Evolutionary conservation across 2,888 invertebrate genomes (phyloP), one percentile per base, ranked within the genome.

Genomic region (Neocrepidodera transversa): DNA sequence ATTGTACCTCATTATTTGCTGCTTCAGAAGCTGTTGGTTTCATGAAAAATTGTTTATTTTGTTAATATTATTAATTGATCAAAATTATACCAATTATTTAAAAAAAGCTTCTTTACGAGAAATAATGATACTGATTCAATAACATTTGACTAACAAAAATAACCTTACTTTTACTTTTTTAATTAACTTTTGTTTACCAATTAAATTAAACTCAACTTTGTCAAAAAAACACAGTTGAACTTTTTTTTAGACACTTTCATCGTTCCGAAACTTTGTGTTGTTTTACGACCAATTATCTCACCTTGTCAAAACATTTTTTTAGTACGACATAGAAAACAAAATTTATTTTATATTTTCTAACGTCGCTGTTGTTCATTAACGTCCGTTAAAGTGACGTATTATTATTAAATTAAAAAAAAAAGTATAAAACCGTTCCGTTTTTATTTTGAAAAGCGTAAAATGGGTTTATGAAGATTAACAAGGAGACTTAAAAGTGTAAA

Each of bases 381-480:
- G 38, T 38, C 28, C 16, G 20, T 50, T 26, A 38, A 13, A 13
- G 26, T 38, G 14, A 26, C 23, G 38, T 38, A 38, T 43, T 43
- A 35, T 18, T 26, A 38, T 16, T 48, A 58, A 28, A 28, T 2
- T 2, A 28, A 28, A 28, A 28, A 28, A 28, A 7, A 61, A 20
- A 54, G 40, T 26, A 54, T 48, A 45, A 58, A 60, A 60, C 28
- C 48, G 23, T 42, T 53, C 45, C 52, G 52, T 55, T 60, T 47
- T 63, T 58, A 58, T 60, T 63, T 60, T 48, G 23, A 40, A 53
- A 38, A 60, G 63, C 55, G 54, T 65, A 61, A 63, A 62, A 55
- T 61, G 43, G 50, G 62, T 58, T 63, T 63, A 62, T 59, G 63
- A 62, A 62, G 65, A 62, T 65, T 59, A 63, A 62, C 57, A 61